A percentile compares a stretch with the other conserved stretches of the same genome.
Conservation (phyloP, 2,797 vertebrate genomes). For the Carapus acus region DNA sequence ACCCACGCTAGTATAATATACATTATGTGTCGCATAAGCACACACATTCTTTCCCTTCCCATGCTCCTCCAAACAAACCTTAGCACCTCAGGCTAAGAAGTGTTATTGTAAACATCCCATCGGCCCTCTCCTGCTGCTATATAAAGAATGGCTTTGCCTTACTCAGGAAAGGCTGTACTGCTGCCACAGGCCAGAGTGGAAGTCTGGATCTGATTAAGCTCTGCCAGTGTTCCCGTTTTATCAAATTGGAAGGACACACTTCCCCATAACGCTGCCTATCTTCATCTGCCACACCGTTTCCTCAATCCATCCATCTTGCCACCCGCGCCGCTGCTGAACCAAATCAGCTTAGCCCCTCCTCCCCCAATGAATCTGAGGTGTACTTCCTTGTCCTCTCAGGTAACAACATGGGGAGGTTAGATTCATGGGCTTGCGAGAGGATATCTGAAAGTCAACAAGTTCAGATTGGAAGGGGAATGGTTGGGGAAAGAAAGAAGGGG, state of each 20-base stretch:
- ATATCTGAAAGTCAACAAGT: constrained; percentile 6
- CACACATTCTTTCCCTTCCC: constrained; percentile 12
- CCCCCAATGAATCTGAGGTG: constrained; percentile 54
- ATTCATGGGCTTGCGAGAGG: constrained; percentile 17
- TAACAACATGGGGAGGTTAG: constrained; percentile 40
- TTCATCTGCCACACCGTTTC: constrained; percentile 21
- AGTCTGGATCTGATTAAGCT: constrained; percentile 49
- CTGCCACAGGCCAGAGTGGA: constrained; percentile 38
- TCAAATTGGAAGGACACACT: constrained; percentile 37
- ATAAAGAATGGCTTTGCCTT: constrained; percentile 61
- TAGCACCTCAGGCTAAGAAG: constrained; percentile 50
- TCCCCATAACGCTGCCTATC: constrained; percentile 30
- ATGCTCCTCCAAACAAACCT: constrained; percentile 38
- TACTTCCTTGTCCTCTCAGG: constrained; percentile 31
- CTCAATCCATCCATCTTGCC: constrained; percentile 14
- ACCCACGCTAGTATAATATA: neutral
- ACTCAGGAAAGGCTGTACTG: constrained; percentile 41
- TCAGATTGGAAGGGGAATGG: neutral
- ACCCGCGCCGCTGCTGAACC: constrained; percentile 6
- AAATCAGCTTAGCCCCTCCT: constrained; percentile 5
- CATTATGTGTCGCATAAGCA: constrained; percentile 12
- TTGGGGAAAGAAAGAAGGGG: no score
- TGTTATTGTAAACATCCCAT: constrained; percentile 62
- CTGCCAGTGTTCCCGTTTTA: constrained; percentile 33
- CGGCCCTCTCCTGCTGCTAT: constrained; percentile 46